Evolutionary conservation across 2,888 invertebrate species (phyloP).

Genomic region (Scaptomyza flava): DNA sequence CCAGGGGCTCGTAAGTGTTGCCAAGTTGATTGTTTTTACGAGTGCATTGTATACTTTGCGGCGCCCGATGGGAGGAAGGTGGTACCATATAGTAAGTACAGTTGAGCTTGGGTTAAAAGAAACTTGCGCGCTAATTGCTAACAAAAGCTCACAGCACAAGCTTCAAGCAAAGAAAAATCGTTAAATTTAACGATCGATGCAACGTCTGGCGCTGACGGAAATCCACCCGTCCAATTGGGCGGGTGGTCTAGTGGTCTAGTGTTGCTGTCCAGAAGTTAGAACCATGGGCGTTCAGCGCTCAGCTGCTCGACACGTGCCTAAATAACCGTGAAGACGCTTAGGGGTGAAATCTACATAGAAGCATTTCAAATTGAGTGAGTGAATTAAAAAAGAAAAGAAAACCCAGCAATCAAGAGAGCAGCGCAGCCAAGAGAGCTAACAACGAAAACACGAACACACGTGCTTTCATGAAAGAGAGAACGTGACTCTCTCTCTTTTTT

Average conservation of each 20-base stretch:
- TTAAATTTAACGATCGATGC: slow-evolving; percentile 80
- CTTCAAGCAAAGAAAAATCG: slow-evolving; percentile 53
- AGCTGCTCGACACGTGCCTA: slow-evolving; percentile 81
- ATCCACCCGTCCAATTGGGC: slow-evolving; percentile 33
- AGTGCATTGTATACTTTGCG: slow-evolving; percentile 68
- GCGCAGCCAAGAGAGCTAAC: slow-evolving; percentile 22
- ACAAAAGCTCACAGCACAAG: slow-evolving; percentile 36
- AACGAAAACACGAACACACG: slow-evolving; percentile 3
- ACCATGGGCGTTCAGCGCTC: slow-evolving; percentile 32
- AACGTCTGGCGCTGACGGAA: slow-evolving; percentile 43
- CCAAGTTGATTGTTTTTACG: slow-evolving; percentile 71
- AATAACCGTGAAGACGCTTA: slow-evolving; percentile 82
- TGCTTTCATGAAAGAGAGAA: slow-evolving; percentile 23
- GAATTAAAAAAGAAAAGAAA: slow-evolving; percentile 69
- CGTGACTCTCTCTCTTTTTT: background rate
- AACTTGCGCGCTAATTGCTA: slow-evolving; percentile 59
- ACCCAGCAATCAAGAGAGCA: slow-evolving; percentile 53
- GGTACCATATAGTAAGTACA: slow-evolving; percentile 61
- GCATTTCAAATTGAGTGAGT: slow-evolving; percentile 77
- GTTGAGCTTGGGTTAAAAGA: slow-evolving; percentile 34
- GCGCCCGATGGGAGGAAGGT: slow-evolving; percentile 37
- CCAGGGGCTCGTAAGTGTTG: slow-evolving; percentile 72
- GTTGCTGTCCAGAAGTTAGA: slow-evolving; percentile 36
- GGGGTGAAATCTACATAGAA: slow-evolving; percentile 78
- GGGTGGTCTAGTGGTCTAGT: slow-evolving; percentile 6